These are phyloP conservation scores for Leptarthrus brevirostris DNA, from an alignment of 2,888 invertebrate species.

Conservation along the genomic window DNA sequence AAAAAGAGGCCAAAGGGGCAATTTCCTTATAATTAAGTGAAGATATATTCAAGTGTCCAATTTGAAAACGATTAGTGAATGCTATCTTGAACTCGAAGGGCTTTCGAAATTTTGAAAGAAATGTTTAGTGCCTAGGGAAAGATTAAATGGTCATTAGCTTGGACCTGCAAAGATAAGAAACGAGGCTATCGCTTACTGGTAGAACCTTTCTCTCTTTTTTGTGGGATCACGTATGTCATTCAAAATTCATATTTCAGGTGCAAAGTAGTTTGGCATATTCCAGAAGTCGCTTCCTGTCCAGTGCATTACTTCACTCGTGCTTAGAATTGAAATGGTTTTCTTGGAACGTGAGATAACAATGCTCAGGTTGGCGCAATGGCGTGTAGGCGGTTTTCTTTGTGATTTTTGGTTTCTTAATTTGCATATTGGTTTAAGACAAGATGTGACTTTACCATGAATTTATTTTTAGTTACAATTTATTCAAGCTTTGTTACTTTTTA, in stretches of 20 bases:
- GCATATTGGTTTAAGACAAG: too few species aligned
- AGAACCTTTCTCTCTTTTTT: conserved; percentile 4
- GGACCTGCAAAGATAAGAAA: conserved; percentile 19
- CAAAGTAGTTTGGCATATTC: conserved; percentile 12
- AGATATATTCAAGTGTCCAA: conserved; percentile 39
- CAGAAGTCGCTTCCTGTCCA: conserved; percentile 33
- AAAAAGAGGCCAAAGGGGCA: conserved; percentile 34
- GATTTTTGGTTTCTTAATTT: too few species aligned
- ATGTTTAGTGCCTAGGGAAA: neutral
- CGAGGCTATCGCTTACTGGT: conserved; percentile 3
- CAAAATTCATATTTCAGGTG: conserved; percentile 33
- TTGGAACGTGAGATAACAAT: conserved; percentile 17
- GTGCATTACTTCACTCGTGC: conserved; percentile 25
- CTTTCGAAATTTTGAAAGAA: conserved; percentile 29
- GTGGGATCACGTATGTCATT: neutral
- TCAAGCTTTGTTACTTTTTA: too few species aligned
- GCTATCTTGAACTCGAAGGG: conserved; percentile 38
- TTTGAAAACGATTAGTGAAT: conserved; percentile 43
- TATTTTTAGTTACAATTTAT: too few species aligned
- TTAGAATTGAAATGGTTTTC: conserved; percentile 21
- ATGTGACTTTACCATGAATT: too few species aligned
- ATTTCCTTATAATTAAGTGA: conserved; percentile 20
- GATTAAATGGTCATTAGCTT: conserved; percentile 42
- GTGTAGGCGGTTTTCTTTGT: too few species aligned
- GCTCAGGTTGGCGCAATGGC: too few species aligned